These are phyloP conservation scores for Physeter macrocephalus DNA, from an alignment of 2,113 vertebrate species.

Conservation along the genomic window DNA sequence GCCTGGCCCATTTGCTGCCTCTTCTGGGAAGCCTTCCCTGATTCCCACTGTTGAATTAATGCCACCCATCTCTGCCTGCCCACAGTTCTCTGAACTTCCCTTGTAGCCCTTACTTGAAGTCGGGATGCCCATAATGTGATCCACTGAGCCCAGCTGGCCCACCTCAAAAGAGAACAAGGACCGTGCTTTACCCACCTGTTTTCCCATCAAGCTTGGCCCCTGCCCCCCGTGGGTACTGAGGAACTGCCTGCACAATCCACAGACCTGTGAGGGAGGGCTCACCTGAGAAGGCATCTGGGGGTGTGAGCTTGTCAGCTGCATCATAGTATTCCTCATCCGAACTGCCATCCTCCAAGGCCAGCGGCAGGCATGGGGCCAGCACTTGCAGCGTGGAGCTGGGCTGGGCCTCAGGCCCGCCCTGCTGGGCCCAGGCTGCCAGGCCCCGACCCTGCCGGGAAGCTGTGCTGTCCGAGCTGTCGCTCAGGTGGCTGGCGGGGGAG, in stretches of 20 bases:
- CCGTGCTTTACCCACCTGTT: background rate
- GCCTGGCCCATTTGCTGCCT: background rate
- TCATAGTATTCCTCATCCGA: conserved; percentile 97
- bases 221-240: background rate
- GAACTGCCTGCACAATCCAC: background rate
- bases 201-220: background rate
- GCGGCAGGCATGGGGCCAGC: conserved; percentile 79
- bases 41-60: background rate
- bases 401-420: background rate
- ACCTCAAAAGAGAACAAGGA: background rate
- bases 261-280: background rate
- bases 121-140: background rate
- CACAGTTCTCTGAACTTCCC: background rate
- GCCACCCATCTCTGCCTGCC: background rate
- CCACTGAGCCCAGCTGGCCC: background rate
- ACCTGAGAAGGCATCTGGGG: conserved; percentile 78
- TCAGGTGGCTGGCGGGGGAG: conserved; percentile 83
- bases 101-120: background rate
- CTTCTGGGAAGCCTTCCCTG: background rate
- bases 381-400: background rate
- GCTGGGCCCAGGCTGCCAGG: background rate
- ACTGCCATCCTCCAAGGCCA: conserved; percentile 87
- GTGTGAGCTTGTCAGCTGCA: conserved; percentile 89
- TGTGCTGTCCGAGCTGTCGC: conserved; percentile 25
- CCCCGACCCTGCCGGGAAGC: conserved; percentile 11